phyloP scores from a whole-genome alignment of 2,888 invertebrate genomes.

The Brachyptera risi region DNA sequence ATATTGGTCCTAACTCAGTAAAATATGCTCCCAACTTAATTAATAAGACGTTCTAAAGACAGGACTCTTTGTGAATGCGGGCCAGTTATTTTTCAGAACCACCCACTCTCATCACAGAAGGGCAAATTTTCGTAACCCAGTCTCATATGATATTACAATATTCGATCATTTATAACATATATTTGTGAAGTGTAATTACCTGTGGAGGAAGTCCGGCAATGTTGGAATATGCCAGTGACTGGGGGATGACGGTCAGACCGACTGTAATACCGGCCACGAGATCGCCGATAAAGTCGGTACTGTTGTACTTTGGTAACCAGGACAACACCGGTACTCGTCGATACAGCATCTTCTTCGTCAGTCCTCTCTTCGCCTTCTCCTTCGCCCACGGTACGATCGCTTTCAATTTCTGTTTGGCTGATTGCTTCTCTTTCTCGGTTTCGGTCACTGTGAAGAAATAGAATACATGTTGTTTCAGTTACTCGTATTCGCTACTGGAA shows the following conservation, averaged over 20 bases:
- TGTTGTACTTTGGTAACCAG: constrained; percentile 76
- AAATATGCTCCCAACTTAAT: no score
- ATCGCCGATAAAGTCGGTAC: constrained; percentile 74
- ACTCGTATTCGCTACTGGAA: no score
- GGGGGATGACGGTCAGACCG: constrained; percentile 90
- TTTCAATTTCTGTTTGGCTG: constrained; percentile 40
- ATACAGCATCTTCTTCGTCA: constrained; percentile 66
- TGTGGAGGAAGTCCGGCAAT: constrained; percentile 73
- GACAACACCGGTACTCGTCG: constrained; percentile 67
- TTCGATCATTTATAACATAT: no score
- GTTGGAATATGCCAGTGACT: constrained; percentile 72
- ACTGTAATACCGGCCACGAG: constrained; percentile 88
- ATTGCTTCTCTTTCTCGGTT: constrained; percentile 40
- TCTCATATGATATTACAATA: no score
- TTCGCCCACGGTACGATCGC: constrained; percentile 45
- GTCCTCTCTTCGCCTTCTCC: constrained; percentile 47
- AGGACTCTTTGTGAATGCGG: no score
- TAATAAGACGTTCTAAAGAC: no score
- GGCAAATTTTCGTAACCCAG: no score
- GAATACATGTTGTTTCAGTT: not conserved
- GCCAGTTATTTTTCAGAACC: no score
- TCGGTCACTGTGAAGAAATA: constrained; percentile 40
- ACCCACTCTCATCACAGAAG: no score
- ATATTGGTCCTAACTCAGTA: no score
- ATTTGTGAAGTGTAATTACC: no score